These are phyloP conservation scores for Parochlus steinenii DNA, from an alignment of 2,888 invertebrate genomes.

Conservation along the genomic window DNA sequence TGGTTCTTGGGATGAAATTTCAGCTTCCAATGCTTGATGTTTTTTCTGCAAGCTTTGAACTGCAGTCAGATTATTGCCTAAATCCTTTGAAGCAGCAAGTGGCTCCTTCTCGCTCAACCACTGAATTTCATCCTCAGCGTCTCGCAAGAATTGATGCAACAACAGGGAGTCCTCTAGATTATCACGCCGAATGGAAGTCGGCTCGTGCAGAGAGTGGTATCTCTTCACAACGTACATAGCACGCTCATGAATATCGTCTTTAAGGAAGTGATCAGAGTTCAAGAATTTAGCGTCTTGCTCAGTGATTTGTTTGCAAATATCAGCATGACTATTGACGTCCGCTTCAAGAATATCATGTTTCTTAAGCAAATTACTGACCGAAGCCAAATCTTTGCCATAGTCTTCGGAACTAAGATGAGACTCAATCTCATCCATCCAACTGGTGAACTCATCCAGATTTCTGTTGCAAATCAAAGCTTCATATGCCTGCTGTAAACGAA, in stretches of 20 bases:
- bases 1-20: conserved; percentile 71
- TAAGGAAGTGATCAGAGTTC: conserved; percentile 73
- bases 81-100: conserved; percentile 50
- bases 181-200: conserved; percentile 78
- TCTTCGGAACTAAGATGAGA: conserved; percentile 40
- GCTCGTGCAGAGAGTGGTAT: conserved; percentile 70
- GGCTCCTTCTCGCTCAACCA: conserved; percentile 75
- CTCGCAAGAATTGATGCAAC: conserved; percentile 77
- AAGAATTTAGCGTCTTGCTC: conserved; percentile 66
- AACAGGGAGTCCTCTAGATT: conserved; percentile 80
- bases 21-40: conserved; percentile 80
- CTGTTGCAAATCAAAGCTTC: conserved; percentile 78
- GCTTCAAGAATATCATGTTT: conserved; percentile 70
- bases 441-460: conserved; percentile 79
- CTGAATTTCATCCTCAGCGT: conserved; percentile 81
- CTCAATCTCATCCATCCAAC: conserved; percentile 85
- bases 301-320: conserved; percentile 62
- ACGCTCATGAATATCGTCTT: conserved; percentile 63
- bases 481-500: conserved; percentile 76
- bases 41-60: conserved; percentile 87
- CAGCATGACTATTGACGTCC: conserved; percentile 67
- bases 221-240: conserved; percentile 48
- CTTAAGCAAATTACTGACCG: conserved; percentile 68
- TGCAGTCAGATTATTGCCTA: conserved; percentile 46
- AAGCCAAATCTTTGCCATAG: conserved; percentile 70